Conservation (phyloP, 2,888 invertebrate species). For the Xylota segnis region DNA sequence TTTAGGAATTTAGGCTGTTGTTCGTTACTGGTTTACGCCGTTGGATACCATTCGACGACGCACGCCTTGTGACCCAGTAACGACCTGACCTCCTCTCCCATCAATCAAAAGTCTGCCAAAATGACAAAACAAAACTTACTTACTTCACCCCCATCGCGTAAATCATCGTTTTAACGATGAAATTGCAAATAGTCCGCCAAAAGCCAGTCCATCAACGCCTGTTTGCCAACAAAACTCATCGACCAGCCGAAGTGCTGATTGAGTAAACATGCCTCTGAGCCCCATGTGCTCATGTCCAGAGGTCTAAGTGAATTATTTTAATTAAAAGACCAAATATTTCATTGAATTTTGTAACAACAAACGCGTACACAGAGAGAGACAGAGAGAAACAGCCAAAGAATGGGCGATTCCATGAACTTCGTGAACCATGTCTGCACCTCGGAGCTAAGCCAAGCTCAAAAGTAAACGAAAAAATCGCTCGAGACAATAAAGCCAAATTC, state of each 20-base stretch:
- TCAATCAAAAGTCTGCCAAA: neutral
- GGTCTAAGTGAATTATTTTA: slow-evolving; percentile 15
- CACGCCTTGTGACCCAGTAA: too few species aligned
- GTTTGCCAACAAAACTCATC: slow-evolving; percentile 26
- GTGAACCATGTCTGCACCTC: slow-evolving; percentile 37
- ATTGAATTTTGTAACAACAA: slow-evolving; percentile 26
- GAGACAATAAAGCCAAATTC: slow-evolving; percentile 61
- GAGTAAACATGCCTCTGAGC: slow-evolving; percentile 18
- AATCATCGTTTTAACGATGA: slow-evolving; percentile 10
- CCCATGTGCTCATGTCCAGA: neutral
- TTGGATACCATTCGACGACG: too few species aligned
- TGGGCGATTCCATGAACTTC: slow-evolving; percentile 51
- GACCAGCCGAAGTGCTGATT: neutral
- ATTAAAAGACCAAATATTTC: slow-evolving; percentile 34
- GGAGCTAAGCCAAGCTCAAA: neutral
- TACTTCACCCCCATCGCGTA: neutral
- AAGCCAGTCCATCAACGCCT: neutral
- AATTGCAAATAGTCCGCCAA: slow-evolving; percentile 10
- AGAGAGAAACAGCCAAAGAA: slow-evolving; percentile 6
- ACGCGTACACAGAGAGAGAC: too few species aligned
- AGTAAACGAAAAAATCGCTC: slow-evolving; percentile 11
- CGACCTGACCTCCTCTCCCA: too few species aligned
- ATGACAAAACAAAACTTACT: neutral
- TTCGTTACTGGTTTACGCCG: too few species aligned
- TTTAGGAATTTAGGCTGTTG: too few species aligned